These are phyloP conservation scores for Ephialtes manifestator DNA, from an alignment of 2,888 invertebrate genomes.

Conservation along the genomic window DNA sequence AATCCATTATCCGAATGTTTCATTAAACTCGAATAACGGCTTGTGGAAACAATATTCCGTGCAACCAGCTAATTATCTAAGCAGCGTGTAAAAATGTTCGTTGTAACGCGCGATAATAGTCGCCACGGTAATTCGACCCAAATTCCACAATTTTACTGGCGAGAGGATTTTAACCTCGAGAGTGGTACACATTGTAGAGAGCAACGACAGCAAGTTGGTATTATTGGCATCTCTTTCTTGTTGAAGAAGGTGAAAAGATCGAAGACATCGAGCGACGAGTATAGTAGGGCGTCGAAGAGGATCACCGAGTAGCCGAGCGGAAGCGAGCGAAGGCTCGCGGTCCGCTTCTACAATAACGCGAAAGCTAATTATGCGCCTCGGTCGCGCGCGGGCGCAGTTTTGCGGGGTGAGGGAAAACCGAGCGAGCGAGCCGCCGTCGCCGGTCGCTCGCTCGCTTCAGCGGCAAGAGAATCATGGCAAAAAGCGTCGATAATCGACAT, in stretches of 20 bases:
- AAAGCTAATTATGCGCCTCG: constrained; percentile 84
- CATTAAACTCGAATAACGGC: not conserved
- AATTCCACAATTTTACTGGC: constrained; percentile 51
- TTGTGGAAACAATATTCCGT: not conserved
- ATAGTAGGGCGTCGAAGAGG: constrained; percentile 12
- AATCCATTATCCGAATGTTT: not conserved
- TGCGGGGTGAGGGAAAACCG: not conserved
- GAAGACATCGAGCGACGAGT: constrained; percentile 4
- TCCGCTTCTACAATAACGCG: constrained; percentile 82
- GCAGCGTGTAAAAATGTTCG: not conserved
- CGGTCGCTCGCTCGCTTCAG: constrained; percentile 37
- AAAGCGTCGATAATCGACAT: constrained; percentile 85
- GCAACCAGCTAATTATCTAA: not conserved
- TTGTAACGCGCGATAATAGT: constrained; percentile 12
- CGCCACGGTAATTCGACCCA: constrained; percentile 43
- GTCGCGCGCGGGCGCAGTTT: constrained; percentile 70
- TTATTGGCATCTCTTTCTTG: not conserved
- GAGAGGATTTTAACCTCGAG: constrained; percentile 40
- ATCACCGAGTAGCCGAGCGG: constrained; percentile 73
- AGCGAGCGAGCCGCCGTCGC: constrained; percentile 21
- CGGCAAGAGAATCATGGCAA: constrained; percentile 78
- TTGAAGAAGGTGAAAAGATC: not conserved
- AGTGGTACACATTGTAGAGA: not conserved
- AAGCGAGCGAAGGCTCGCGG: constrained; percentile 74
- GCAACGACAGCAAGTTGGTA: constrained; percentile 1